Evolutionary conservation across 2,113 vertebrate genomes (phyloP), one percentile per base, ranked within the genome.

Genomic region (Hymenochirus boettgeri): DNA sequence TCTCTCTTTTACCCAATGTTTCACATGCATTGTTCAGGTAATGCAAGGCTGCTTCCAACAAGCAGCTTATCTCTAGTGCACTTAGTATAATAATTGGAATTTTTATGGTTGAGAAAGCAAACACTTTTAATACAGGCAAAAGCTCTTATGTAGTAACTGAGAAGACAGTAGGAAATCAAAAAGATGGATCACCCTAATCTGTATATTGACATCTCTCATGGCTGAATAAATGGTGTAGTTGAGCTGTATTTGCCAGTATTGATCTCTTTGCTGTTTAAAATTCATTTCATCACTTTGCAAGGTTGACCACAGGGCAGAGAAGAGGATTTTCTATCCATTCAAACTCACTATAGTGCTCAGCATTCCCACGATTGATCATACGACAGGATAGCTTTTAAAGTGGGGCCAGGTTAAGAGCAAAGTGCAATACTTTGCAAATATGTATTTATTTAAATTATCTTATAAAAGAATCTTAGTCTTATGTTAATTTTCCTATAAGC

Each of bases 161-260:
- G 83, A 87, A 91, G 89, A 91, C 89, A 90, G 89, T 89, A 83
- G 86, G 89, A 91, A 92, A 93, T 94, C 90, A 91, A 90, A 91
- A 91, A 94, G 93, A 97, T 91, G 82, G 89, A 95, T 93, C 90
- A 91, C 92, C 86, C 88, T 94, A 93, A 93, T 93, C 92, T 92
- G 87, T 87, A 88, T 94, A 97, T 96, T 92, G 92, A 93, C 92
- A 91, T 92, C 89, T 92, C 92, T 93, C 92, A 93, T 89, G 88
- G 91, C 88, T 91, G 90, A 93, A 94, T 93, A 94, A 95, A 96
- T 94, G 92, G 88, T 83, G 85, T 90, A 93, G 91, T 97, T 95
- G 90, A 93, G 92, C 89, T 93, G 91, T 91, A 91, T 95, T 96
- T 92, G 90, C 91, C 88, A 89, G 85, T 91, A 95, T 97, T 82